Evolutionary conservation across 2,113 vertebrate genomes (phyloP), one percentile per base, ranked within the genome.

Genomic region (Lamprotornis superbus): DNA sequence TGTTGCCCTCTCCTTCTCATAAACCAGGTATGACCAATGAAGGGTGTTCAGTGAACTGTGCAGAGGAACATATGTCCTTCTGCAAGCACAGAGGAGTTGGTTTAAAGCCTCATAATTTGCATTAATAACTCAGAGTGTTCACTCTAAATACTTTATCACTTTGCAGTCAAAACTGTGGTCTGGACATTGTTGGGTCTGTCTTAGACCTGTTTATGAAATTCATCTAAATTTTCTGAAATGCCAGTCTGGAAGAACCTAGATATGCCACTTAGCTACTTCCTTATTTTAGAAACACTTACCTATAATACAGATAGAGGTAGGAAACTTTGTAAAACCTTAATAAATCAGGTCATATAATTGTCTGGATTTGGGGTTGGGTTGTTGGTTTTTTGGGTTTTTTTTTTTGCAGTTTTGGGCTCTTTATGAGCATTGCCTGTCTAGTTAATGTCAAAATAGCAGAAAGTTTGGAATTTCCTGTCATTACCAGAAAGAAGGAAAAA

Each of bases 331-430:
- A 53, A 55, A 90, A 25, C 35, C 57, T 39, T 24, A 28, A 24
- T 49, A 39, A 56, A 68, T 56, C 7, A 10, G 11, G 22, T 31
- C 23, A 28, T 56, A 5, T 47, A 14, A 60, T 76, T 46, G 12
- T 19, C 46, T 2, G 7, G 14, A 2, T 52, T 50, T 15, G 24
- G 33, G 11, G 10, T 30, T 21, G 15, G 19, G 11, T 0, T 6
- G 56, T 40, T 28, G 12, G 7, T 55, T 5, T 49, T 19, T 19
- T 67, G 8, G 10, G 27, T 37, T 69, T 39, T 15, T 42, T 18
- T 63, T 39, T 55, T 49, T 14, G 2, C 9, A 4, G 5, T 21
- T 78, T 79, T 30, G 28, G 12, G 27, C 24, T 37, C 25, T 65
- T 83, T 35, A 37, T 63, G 52, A 83, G 30, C 23, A 24, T 55